Base-by-base conservation (phyloP, 2,797 vertebrate species). In the Xiphorhynchus erythropygius region DNA sequence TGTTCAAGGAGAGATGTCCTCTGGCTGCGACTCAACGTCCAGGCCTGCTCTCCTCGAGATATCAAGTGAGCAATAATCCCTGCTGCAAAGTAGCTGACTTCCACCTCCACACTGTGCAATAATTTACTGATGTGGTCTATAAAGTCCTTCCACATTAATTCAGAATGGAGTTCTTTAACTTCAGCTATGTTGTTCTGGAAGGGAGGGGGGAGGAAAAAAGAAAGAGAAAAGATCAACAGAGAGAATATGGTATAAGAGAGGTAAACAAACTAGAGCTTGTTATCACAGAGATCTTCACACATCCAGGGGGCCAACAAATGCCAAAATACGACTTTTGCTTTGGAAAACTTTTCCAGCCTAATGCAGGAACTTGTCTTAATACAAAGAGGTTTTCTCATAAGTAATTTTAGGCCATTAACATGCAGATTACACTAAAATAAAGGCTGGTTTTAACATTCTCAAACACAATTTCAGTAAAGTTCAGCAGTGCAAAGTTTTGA, bases 51-150 rank as follows among this genome's bases (percentile, higher is more conserved):
- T 32, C 99, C 99, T 68, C 99, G 98, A 64, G 99, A 99, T 33
- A 99, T 99, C 93, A 99, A 98, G 30, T 99, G 99, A 49, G 99
- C 99, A 33, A 99, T 99, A 95, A 99, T 99, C 71, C 99, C 99
- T 33, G 99, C 99, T 4, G 99, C 99, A 53, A 99, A 99, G 98
- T 99, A 99, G 97, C 99, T 99, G 93, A 99, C 99, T 97, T 99
- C 99, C 94, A 99, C 99, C 97, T 99, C 99, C 11, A 98, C 97
- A 69, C 99, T 99, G 97, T 99, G 99, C 85, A 99, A 95, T 90
- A 99, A 97, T 76, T 97, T 98, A 78, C 99, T 98, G 97, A 99
- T 99, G 97, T 99, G 99, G 96, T 99, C 99, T 98, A 99, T 98
- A 84, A 99, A 99, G 37, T 99, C 97, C 96, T 99, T 99, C 97